A percentile compares a stretch with the other conserved stretches of the same genome.
These are phyloP conservation scores for Drosophila subpulchrella DNA, from an alignment of 1,140 invertebrate genomes.

Conservation along the genomic window DNA sequence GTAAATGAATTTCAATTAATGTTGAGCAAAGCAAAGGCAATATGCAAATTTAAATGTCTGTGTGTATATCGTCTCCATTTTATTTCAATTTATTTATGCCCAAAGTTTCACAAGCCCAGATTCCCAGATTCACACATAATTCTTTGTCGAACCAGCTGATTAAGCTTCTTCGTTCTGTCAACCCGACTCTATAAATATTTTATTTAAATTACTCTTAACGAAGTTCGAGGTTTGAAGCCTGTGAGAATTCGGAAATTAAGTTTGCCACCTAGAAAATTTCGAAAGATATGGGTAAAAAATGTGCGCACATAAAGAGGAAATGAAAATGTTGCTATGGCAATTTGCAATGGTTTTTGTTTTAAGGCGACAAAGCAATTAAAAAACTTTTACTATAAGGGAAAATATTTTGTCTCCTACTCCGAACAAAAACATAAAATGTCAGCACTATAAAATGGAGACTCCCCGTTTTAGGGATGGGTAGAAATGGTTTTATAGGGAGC, in stretches of 20 bases:
- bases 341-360: constrained; percentile 15
- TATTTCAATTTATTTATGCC: constrained; percentile 50
- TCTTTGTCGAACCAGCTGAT: constrained; percentile 58
- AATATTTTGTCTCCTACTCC: background rate
- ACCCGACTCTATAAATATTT: constrained; percentile 41
- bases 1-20: constrained; percentile 81
- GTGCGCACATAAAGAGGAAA: constrained; percentile 19
- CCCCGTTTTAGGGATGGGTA: background rate
- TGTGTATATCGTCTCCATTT: constrained; percentile 18
- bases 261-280: background rate
- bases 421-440: background rate
- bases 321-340: constrained; percentile 15
- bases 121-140: constrained; percentile 67
- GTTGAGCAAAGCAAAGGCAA: constrained; percentile 33
- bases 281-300: background rate
- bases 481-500: background rate
- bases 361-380: constrained; percentile 63
- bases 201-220: constrained; percentile 31
- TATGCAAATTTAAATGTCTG: constrained; percentile 50
- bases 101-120: constrained; percentile 57
- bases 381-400: constrained; percentile 48
- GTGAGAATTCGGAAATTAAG: constrained; percentile 15
- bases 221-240: background rate
- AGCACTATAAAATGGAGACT: background rate
- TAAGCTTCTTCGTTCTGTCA: constrained; percentile 17